Evolutionary conservation across 2,113 vertebrate genomes (phyloP), one percentile per base, ranked within the genome.

Genomic region (Corythoichthys haematopterus): DNA sequence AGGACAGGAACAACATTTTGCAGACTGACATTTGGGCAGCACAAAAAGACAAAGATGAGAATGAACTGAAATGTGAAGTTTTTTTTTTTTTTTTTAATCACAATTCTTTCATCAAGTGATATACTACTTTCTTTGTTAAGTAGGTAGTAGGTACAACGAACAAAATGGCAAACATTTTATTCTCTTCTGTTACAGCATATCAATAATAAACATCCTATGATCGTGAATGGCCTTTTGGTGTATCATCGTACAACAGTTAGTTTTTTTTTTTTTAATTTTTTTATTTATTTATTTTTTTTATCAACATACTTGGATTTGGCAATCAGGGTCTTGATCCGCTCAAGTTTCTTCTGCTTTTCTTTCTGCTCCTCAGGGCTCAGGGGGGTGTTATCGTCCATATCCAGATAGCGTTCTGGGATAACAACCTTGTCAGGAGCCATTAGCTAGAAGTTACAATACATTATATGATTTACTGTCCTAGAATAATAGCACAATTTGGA

Each of bases 281-380:
- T 33, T 33, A 28, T 64, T 36, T 16, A n/a, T 11, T 40, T 43
- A 2, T 16, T n/a, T 35, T 1, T 36, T 15, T 52, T 37, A 0
- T 16, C 58, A 65, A 80, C 81, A 55, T 86, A 98, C 97, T 94
- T 98, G 85, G 97, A 98, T 86, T 99, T 99, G 85, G 96, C 97
- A 77, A 99, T 98, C 52, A 99, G 94, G 0, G 95, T 96, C 85
- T 98, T 98, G 88, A 99, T 98, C 69, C 96, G 90, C 65, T 98
- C 95, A 79, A 98, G 92, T 74, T 99, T 99, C 90, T 94, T 98
- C 90, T 96, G 93, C 85, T 98, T 98, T 82, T 97, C 96, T 80
- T 91, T 93, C 85, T 94, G 80, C 81, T 98, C 96, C 87, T 98
- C 96, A 0, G 96, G 95, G 74, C 97, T 98, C 43, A 98, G 90